Evolutionary conservation across 2,888 invertebrate species (phyloP), one percentile per base, ranked within the genome.

Genomic region (Aspidiotus rigidus): DNA sequence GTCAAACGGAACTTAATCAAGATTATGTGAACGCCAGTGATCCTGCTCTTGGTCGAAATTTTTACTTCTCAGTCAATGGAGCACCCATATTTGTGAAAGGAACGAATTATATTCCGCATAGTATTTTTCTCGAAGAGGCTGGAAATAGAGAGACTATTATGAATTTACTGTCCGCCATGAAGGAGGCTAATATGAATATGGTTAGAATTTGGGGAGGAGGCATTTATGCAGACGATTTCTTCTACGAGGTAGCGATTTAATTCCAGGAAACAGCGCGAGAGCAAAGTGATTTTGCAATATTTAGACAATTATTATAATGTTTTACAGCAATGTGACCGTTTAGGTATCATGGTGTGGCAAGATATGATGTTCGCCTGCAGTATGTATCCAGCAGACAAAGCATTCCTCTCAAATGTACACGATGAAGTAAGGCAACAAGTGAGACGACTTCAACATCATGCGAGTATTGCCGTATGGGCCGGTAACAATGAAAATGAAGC

Each of bases 151-250:
- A 77, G 39, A 81, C 80, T 80, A 83, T 91, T 66, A 79, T 82
- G 44, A 79, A 83, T 72, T 79, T 94, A 1, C 77, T 96, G 53
- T 76, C 78, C 66, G 85, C 90, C 0, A 88, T 88, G 0, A 84
- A 83, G 73, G 84, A 86, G 9, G 86, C 87, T 0, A 85, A 96
- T 76, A 93, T 95, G 90, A 90, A 92, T 75, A 91, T 93, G 86
- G 79, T 98, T 13, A 82, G 98, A n/a, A 90, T 98, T 1, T 99
- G 98, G 98, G 98, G 98, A 40, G 98, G 98, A n/a, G 98, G 96
- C 0, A 80, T 93, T 0, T 99, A 97, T 76, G 97, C 97, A 77
- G 86, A 88, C 0, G 90, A 96, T 74, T 83, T 84, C 70, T 96
- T 98, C 78, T 99, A 98, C 77, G 81, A 86, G 70, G 75, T 77